Evolutionary conservation across 2,797 vertebrate genomes (phyloP).

Genomic region (Thaleichthys pacificus): DNA sequence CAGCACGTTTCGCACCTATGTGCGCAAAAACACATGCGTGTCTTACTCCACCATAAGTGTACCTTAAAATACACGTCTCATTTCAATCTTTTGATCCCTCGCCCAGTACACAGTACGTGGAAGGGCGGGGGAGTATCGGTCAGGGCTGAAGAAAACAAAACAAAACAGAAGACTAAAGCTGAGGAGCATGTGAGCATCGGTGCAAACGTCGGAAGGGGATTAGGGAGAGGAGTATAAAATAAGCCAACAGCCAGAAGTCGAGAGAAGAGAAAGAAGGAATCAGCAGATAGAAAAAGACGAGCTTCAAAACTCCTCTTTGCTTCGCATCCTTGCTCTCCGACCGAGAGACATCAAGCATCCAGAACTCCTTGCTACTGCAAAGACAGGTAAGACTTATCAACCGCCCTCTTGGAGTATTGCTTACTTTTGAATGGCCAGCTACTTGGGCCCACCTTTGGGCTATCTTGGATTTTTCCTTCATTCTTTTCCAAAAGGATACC

Average conservation of each 20-base stretch:
- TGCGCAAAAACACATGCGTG: constrained; percentile 9
- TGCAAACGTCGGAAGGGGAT: constrained; percentile 15
- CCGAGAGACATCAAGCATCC: background rate
- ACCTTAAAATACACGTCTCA: constrained; percentile 41
- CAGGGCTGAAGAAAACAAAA: background rate
- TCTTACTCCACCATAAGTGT: constrained; percentile 21
- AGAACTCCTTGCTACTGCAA: constrained; percentile 9
- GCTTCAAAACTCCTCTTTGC: constrained; percentile 22
- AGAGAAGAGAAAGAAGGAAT: constrained; percentile 11
- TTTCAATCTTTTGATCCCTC: constrained; percentile 41
- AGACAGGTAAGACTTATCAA: constrained; percentile 11
- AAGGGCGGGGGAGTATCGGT: background rate
- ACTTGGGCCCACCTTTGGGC: background rate
- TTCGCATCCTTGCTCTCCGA: constrained; percentile 20
- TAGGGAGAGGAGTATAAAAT: constrained; percentile 45
- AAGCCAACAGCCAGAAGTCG: background rate
- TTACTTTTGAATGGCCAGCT: background rate
- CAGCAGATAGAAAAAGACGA: constrained; percentile 2
- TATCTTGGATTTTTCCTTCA: background rate
- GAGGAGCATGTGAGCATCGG: constrained; percentile 5
- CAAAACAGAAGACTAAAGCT: constrained; percentile 10
- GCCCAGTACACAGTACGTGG: background rate
- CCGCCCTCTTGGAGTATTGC: background rate
- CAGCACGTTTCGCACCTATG: background rate
- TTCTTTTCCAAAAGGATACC: background rate